Evolutionary conservation across 2,113 vertebrate genomes (phyloP).

Genomic region (Odocoileus hemionus): DNA sequence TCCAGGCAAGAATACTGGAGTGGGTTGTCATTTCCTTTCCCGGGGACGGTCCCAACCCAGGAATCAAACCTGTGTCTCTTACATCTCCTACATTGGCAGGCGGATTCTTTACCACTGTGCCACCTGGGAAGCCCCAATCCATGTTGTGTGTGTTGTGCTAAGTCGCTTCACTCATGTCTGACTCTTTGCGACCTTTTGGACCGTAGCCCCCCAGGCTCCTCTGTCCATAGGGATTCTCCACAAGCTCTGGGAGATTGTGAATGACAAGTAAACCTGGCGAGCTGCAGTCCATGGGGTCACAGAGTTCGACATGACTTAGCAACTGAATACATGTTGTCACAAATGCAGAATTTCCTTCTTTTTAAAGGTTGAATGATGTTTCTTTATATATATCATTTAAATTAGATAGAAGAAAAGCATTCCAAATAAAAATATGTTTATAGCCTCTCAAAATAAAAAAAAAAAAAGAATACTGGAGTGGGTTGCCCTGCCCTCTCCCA

Average conservation of each 20-base stretch:
- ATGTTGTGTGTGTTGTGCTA: not conserved
- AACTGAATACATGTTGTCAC: no score
- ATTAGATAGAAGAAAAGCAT: no score
- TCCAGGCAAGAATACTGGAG: not conserved
- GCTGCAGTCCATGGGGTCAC: no score
- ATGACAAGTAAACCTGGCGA: no score
- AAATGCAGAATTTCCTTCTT: no score
- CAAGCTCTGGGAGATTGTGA: no score
- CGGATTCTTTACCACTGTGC: not conserved
- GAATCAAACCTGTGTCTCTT: not conserved
- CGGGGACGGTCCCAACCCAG: fast-evolving
- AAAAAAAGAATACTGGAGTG: not conserved
- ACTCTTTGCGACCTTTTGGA: not conserved
- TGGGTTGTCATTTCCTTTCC: not conserved
- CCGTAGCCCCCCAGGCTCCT: not conserved
- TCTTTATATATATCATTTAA: no score
- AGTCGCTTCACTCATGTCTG: not conserved
- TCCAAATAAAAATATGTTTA: no score
- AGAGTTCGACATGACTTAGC: no score
- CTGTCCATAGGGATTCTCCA: not conserved
- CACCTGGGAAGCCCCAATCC: not conserved
- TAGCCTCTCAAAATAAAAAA: no score
- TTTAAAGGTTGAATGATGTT: no score
- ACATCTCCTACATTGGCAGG: not conserved
- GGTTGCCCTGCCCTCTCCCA: not conserved